These are phyloP conservation scores for Nymphalis c-album DNA, from an alignment of 2,888 invertebrate genomes.

Conservation along the genomic window DNA sequence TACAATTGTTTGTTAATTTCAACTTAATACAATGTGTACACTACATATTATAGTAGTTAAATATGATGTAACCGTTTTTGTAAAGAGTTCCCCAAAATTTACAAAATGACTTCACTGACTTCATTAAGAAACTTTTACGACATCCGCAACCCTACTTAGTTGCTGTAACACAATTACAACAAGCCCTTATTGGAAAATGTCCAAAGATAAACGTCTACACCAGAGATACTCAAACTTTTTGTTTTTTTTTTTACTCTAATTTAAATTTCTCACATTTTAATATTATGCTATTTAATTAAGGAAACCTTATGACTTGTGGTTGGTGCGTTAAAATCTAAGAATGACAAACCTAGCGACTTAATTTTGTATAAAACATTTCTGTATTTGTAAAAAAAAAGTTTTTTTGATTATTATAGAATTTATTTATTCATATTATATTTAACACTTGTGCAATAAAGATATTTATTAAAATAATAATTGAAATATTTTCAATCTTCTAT, in stretches of 20 bases:
- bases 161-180: constrained; percentile 31
- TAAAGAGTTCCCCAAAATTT: background rate
- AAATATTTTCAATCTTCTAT: no score
- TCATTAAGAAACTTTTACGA: constrained; percentile 10
- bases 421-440: no score
- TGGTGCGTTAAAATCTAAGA: no score
- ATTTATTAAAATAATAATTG: no score
- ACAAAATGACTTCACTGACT: constrained; percentile 1
- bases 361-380: no score
- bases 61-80: background rate
- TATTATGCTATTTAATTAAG: background rate
- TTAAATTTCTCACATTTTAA: background rate
- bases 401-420: no score
- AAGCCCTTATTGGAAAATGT: constrained; percentile 42
- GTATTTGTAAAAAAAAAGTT: no score
- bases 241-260: background rate
- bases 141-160: constrained; percentile 17
- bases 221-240: constrained; percentile 27
- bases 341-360: background rate
- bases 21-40: no score
- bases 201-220: constrained; percentile 49
- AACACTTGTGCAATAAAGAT: no score
- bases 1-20: no score
- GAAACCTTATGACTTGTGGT: background rate
- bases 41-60: no score